Evolutionary conservation across 2,113 vertebrate genomes (phyloP).

Genomic region (Pseudorasbora parva): DNA sequence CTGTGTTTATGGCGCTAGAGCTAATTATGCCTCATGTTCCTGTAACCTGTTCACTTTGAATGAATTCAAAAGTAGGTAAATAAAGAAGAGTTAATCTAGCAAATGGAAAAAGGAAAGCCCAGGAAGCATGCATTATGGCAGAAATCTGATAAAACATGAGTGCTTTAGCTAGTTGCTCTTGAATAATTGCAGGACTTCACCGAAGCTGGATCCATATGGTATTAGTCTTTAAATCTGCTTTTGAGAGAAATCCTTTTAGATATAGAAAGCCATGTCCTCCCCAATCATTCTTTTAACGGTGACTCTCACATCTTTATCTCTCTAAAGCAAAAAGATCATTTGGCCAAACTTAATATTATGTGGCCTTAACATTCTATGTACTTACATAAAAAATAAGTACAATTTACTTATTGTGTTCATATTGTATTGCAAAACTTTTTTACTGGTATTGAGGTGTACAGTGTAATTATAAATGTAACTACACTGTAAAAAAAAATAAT

Average conservation of each 20-base stretch:
- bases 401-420: too few relatives aligned
- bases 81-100: conserved; percentile 69
- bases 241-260: not conserved
- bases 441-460: too few relatives aligned
- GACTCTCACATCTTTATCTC: not conserved
- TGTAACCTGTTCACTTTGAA: conserved; percentile 46
- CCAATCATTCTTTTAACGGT: too few relatives aligned
- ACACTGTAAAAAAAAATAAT: too few relatives aligned
- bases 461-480: too few relatives aligned
- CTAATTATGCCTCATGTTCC: not conserved
- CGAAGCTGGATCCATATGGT: conserved; percentile 18
- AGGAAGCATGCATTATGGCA: not conserved
- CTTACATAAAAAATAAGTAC: too few relatives aligned
- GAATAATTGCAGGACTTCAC: conserved; percentile 63
- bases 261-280: not conserved
- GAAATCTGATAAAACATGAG: conserved; percentile 19
- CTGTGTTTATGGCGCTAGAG: not conserved
- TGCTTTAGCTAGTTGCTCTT: conserved; percentile 41
- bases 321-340: not conserved
- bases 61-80: conserved; percentile 58
- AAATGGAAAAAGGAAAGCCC: conserved; percentile 63
- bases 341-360: too few relatives aligned
- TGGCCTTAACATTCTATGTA: too few relatives aligned
- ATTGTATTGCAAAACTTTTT: too few relatives aligned
- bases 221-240: not conserved